A percentile compares a stretch with the other conserved stretches of the same genome.
phyloP scores from a whole-genome alignment of 2,113 vertebrate species.

The Brevimyrus niger region DNA sequence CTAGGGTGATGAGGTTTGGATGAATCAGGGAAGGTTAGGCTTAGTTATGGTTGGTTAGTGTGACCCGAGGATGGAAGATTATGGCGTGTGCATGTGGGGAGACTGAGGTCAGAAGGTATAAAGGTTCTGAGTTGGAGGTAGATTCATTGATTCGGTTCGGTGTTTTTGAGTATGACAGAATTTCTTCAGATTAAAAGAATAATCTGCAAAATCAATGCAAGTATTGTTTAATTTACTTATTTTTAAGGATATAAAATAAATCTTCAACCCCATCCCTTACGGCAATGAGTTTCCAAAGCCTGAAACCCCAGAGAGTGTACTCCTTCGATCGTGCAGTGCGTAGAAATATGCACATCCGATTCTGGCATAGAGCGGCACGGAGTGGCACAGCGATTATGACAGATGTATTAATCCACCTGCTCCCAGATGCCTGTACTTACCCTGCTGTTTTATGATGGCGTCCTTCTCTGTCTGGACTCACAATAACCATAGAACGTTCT shows the following conservation, averaged over 20 bases:
- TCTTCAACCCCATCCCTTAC: not conserved
- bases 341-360: not conserved
- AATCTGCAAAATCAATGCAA: slow-evolving; percentile 18
- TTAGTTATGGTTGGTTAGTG: not conserved
- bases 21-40: not conserved
- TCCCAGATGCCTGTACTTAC: not conserved
- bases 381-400: not conserved
- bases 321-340: not conserved
- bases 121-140: not conserved
- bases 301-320: not conserved
- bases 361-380: not conserved
- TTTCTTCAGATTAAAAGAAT: not conserved
- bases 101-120: not conserved
- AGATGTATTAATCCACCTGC: not conserved
- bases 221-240: not conserved
- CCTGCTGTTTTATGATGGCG: not conserved
- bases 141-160: not conserved
- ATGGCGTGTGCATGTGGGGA: not conserved
- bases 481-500: not conserved
- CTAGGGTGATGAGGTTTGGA: not conserved
- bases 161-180: not conserved
- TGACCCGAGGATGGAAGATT: not conserved
- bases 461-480: not conserved
- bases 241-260: not conserved
- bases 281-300: not conserved